These are phyloP conservation scores for Philopedon plagiatum DNA, from an alignment of 2,888 invertebrate genomes.

Conservation along the genomic window DNA sequence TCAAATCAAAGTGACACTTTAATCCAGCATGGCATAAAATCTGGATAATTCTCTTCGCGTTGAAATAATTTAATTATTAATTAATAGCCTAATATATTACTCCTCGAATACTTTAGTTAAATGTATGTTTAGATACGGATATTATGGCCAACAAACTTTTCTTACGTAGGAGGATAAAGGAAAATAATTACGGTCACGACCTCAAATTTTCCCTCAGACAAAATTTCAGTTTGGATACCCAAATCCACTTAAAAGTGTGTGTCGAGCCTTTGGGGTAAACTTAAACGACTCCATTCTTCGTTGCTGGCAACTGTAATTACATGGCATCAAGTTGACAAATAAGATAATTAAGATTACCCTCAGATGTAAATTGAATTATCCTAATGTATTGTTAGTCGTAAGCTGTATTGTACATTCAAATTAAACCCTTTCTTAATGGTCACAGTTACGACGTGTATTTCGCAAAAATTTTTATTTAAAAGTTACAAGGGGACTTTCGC, in stretches of 20 bases:
- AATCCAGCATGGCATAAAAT: too few relatives aligned
- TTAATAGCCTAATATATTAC: too few relatives aligned
- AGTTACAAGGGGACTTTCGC: too few relatives aligned
- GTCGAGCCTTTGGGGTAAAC: conserved; percentile 28
- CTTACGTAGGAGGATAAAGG: conserved; percentile 18
- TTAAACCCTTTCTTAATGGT: conserved; percentile 7
- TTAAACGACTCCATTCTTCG: conserved; percentile 53
- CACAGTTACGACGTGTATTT: background rate
- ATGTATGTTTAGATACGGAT: too few relatives aligned
- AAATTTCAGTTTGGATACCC: conserved; percentile 31
- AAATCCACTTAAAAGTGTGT: conserved; percentile 35
- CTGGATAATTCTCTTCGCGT: too few relatives aligned
- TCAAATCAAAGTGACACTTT: too few relatives aligned
- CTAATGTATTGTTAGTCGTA: conserved; percentile 53
- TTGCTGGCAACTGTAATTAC: conserved; percentile 54
- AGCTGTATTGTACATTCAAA: conserved; percentile 43
- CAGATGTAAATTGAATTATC: conserved; percentile 56
- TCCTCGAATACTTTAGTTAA: background rate
- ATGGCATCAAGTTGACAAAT: conserved; percentile 57
- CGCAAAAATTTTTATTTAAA: too few relatives aligned
- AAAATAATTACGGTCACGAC: conserved; percentile 37
- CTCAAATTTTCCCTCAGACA: conserved; percentile 29
- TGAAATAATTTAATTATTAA: too few relatives aligned
- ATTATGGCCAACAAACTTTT: background rate
- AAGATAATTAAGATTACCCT: conserved; percentile 56